A percentile compares a stretch with the other conserved stretches of the same genome.
Evolutionary conservation across 37 sponge, comb jelly and placozoan genomes (phyloP).

Genomic region (Dysidea cf. avara): DNA sequence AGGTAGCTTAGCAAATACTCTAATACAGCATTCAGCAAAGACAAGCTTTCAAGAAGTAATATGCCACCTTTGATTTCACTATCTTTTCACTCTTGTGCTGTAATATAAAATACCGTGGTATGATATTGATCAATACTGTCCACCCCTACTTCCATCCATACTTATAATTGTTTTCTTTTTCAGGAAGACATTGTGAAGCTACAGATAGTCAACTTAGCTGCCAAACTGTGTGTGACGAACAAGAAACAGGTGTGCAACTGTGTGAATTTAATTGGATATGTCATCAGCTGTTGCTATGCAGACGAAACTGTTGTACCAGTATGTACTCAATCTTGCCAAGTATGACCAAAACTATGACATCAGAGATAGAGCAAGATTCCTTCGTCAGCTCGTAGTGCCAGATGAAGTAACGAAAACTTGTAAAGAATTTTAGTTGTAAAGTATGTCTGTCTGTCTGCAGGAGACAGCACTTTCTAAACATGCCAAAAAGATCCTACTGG

Average conservation of each 20-base stretch:
- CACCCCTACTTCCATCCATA: too few relatives aligned
- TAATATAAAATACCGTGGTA: too few relatives aligned
- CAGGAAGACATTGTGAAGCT: constrained; percentile 96
- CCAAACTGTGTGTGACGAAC: constrained; percentile 90
- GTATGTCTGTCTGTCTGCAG: constrained; percentile 16
- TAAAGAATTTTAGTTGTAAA: not conserved
- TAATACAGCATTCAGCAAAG: too few relatives aligned
- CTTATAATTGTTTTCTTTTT: too few relatives aligned
- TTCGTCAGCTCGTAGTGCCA: constrained; percentile 75
- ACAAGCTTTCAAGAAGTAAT: too few relatives aligned
- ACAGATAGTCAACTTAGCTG: constrained; percentile 94
- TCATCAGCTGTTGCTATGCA: constrained; percentile 19
- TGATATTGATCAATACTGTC: too few relatives aligned
- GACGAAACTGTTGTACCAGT: constrained; percentile 85
- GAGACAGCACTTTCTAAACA: constrained; percentile 88
- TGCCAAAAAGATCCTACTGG: constrained; percentile 96
- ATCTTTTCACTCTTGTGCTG: too few relatives aligned
- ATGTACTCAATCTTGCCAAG: constrained; percentile 92
- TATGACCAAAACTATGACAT: constrained; percentile 99
- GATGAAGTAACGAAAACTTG: constrained; percentile 34
- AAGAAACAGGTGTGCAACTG: constrained; percentile 66
- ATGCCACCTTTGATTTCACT: too few relatives aligned
- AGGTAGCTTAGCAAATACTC: too few relatives aligned
- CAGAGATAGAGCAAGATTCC: constrained; percentile 91
- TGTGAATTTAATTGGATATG: not conserved